phyloP scores from a whole-genome alignment of 2,113 vertebrate species.

The Erythrocebus patas region DNA sequence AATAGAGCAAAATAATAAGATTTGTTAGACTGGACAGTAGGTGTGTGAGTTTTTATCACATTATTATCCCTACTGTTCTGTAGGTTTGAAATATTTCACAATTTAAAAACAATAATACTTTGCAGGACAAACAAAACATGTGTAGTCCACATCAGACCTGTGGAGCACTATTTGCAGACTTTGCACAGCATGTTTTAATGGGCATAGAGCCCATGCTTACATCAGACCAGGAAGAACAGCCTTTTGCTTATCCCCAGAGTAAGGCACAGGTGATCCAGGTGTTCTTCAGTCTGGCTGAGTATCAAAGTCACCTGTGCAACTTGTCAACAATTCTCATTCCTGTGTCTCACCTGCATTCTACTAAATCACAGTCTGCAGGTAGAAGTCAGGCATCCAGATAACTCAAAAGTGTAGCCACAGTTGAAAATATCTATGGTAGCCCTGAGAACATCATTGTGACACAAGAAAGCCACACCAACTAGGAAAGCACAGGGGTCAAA shows the following conservation, averaged over 20 bases:
- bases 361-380: background rate
- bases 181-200: background rate
- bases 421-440: background rate
- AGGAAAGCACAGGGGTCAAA: background rate
- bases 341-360: background rate
- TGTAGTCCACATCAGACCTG: background rate
- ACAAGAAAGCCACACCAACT: background rate
- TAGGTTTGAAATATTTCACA: constrained; percentile 40
- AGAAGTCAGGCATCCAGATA: background rate
- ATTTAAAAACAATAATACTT: background rate
- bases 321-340: background rate
- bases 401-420: background rate
- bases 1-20: background rate
- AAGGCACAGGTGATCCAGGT: background rate
- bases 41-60: background rate
- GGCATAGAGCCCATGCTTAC: background rate
- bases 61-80: background rate
- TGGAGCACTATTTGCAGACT: background rate
- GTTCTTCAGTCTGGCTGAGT: background rate
- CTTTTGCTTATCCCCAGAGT: background rate
- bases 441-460: background rate
- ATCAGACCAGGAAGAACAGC: background rate
- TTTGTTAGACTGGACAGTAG: background rate
- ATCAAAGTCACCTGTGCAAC: background rate
- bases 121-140: background rate